A percentile compares a stretch with the other conserved stretches of the same genome.
Evolutionary conservation across 37 sponge, comb jelly and placozoan genomes (phyloP).

Genomic region (Hexactinellida sp.): DNA sequence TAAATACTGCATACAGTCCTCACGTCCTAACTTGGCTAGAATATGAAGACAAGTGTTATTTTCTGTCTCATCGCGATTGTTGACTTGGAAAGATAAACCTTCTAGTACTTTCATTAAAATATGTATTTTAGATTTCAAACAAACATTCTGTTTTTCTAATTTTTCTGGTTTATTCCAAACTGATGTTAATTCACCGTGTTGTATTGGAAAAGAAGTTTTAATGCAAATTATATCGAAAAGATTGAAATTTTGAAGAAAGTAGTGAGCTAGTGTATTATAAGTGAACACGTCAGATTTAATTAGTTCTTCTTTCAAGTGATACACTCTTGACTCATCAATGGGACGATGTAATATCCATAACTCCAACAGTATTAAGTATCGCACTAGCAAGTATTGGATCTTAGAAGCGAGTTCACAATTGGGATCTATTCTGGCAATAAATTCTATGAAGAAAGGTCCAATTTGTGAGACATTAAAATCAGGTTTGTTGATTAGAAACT

Average conservation of each 20-base stretch:
- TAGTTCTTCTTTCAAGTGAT: not conserved
- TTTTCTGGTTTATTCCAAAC: not conserved
- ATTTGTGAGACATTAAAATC: not conserved
- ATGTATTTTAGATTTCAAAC: not conserved
- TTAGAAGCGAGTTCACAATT: not conserved
- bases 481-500: not conserved
- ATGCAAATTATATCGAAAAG: not conserved
- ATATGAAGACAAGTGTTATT: not conserved
- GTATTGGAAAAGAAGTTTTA: not conserved
- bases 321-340: not conserved
- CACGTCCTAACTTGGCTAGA: not conserved
- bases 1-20: not conserved
- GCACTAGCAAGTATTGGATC: not conserved
- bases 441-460: not conserved
- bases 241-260: not conserved
- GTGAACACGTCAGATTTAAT: not conserved
- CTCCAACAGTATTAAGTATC: not conserved
- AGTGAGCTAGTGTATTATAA: not conserved
- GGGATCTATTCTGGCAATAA: not conserved
- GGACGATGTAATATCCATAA: slow-evolving; percentile 5
- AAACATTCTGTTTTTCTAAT: not conserved
- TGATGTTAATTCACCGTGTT: not conserved
- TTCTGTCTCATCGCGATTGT: not conserved
- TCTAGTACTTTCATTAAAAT: not conserved
- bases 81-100: not conserved